A percentile compares a stretch with the other conserved stretches of the same genome.
Conservation (phyloP, 2,113 vertebrate genomes). For the Nipponia nippon region DNA sequence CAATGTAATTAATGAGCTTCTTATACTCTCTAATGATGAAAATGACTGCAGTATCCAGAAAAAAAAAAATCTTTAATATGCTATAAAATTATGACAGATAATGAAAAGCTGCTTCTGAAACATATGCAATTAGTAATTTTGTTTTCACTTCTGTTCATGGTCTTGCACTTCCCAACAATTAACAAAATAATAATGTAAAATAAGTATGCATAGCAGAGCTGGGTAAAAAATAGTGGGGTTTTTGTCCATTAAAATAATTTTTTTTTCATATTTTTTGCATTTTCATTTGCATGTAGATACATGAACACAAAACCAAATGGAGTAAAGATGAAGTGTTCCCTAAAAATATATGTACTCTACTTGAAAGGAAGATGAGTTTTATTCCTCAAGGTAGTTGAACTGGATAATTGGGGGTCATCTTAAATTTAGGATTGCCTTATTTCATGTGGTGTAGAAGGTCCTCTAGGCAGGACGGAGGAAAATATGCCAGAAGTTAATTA, state of each 20-base stretch:
- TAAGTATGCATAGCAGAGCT: neutral
- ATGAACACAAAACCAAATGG: neutral
- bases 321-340: neutral
- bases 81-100: constrained; percentile 61
- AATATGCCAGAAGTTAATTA: neutral
- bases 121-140: constrained; percentile 44
- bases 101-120: constrained; percentile 54
- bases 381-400: neutral
- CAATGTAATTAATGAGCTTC: constrained; percentile 63
- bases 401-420: neutral
- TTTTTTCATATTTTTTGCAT: neutral
- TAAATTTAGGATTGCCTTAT: neutral
- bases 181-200: constrained; percentile 24
- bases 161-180: neutral
- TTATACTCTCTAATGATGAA: constrained; percentile 52
- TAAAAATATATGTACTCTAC: neutral
- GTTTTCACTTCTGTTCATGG: constrained; percentile 7
- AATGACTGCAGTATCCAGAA: constrained; percentile 23
- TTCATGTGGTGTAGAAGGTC: neutral
- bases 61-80: constrained; percentile 32
- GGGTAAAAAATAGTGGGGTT: neutral
- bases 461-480: neutral
- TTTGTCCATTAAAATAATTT: neutral
- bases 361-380: neutral
- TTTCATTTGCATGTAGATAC: neutral